Conservation (phyloP, 1,140 invertebrate genomes). For the Camponotus floridanus region DNA sequence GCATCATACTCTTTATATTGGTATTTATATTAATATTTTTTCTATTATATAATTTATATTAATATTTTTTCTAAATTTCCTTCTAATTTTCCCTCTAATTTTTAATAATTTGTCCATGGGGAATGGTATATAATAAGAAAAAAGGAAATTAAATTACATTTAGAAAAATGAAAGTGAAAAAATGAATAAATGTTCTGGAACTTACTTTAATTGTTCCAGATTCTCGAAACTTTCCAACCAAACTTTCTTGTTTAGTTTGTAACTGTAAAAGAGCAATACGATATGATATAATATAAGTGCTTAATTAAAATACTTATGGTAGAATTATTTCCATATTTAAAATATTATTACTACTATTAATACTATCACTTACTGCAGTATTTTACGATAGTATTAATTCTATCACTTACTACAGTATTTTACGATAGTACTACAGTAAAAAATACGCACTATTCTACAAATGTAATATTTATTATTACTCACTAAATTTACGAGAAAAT, state of each 20-base stretch:
- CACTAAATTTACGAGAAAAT: constrained; percentile 1
- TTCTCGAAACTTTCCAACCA: background rate
- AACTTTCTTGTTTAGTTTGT: background rate
- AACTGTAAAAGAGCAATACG: constrained; percentile 28
- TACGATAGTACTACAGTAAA: background rate
- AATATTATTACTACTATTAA: too few relatives aligned
- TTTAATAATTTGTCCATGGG: too few relatives aligned
- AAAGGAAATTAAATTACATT: background rate
- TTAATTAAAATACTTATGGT: background rate
- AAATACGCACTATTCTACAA: background rate
- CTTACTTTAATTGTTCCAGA: constrained; percentile 35
- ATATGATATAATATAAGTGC: background rate
- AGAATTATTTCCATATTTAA: constrained; percentile 1
- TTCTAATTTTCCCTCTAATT: background rate
- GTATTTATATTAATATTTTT: background rate
- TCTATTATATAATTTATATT: background rate
- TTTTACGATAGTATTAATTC: too few relatives aligned
- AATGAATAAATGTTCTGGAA: background rate
- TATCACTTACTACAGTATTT: too few relatives aligned
- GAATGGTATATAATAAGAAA: background rate
- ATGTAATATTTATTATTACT: constrained; percentile 21
- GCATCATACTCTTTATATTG: background rate
- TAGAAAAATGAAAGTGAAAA: background rate
- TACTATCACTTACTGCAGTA: too few relatives aligned
- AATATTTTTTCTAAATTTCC: background rate